phyloP scores from a whole-genome alignment of 2,888 invertebrate genomes.

The Elegia similella region DNA sequence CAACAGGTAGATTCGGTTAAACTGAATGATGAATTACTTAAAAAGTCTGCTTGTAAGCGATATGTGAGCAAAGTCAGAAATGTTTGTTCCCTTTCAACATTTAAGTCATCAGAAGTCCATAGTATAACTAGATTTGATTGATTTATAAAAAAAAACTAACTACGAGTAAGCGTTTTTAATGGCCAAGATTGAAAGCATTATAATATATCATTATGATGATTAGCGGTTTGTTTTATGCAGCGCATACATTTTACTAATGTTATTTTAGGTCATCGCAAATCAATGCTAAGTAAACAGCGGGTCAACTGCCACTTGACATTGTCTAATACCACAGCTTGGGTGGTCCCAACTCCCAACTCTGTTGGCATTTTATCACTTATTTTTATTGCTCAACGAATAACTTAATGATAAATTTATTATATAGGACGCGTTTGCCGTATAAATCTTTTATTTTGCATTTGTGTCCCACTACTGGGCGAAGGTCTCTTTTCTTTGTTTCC shows the following conservation, averaged over 20 bases:
- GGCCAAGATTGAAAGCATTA: too few species aligned
- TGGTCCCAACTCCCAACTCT: conserved; percentile 8
- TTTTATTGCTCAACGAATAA: conserved; percentile 9
- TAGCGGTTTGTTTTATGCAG: not conserved
- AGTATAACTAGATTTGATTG: too few species aligned
- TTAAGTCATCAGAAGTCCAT: too few species aligned
- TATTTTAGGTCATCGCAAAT: conserved; percentile 25
- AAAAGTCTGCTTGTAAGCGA: not conserved
- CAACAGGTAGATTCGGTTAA: not conserved
- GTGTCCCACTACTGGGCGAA: too few species aligned
- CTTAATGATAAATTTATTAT: conserved; percentile 5
- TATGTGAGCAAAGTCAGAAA: not conserved
- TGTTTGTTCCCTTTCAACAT: not conserved
- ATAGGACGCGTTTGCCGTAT: not conserved
- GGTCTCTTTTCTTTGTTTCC: too few species aligned
- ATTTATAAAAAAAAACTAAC: too few species aligned
- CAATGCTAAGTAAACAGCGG: conserved; percentile 31
- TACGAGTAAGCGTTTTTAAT: too few species aligned
- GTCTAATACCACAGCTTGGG: conserved; percentile 27
- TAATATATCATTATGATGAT: too few species aligned
- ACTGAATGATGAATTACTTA: not conserved
- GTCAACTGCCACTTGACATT: conserved; percentile 40
- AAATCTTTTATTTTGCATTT: not conserved
- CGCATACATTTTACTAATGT: not conserved
- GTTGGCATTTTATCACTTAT: conserved; percentile 8